phyloP scores from a whole-genome alignment of 2,113 vertebrate genomes.

The Melospiza melodia region DNA sequence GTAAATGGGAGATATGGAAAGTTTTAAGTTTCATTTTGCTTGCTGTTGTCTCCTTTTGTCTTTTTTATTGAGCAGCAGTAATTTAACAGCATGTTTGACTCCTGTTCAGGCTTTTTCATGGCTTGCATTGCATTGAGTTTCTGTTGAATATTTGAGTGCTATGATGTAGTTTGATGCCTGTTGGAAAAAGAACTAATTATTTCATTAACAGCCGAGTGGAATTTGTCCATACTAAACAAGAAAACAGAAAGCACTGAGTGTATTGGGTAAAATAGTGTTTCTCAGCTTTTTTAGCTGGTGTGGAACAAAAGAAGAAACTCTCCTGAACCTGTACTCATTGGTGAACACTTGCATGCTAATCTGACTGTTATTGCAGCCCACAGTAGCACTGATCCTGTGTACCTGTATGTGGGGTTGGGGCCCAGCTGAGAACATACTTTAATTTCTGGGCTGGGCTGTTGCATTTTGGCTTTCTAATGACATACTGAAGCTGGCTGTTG shows the following conservation, averaged over 20 bases:
- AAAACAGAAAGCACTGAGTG: background rate
- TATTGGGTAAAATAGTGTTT: background rate
- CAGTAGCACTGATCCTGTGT: accelerated
- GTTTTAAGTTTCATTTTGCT: constrained; percentile 28
- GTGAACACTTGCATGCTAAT: background rate
- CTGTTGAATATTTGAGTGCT: background rate
- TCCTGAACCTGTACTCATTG: background rate
- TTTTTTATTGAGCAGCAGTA: constrained; percentile 18
- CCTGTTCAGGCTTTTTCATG: background rate
- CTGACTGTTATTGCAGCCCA: background rate
- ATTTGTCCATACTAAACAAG: background rate
- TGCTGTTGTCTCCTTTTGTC: background rate
- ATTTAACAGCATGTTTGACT: constrained; percentile 21
- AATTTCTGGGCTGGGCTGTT: background rate
- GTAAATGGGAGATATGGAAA: background rate
- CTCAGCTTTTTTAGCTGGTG: background rate
- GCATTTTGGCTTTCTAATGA: background rate
- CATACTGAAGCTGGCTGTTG: background rate
- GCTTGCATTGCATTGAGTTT: background rate
- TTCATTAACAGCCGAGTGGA: background rate
- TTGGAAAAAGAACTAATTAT: constrained; percentile 26
- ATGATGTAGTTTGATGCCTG: background rate
- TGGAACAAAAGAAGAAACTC: background rate
- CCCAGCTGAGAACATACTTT: background rate
- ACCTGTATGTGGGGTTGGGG: accelerated